These are phyloP conservation scores for Psettodes erumei DNA, from an alignment of 2,113 vertebrate genomes.

Conservation along the genomic window DNA sequence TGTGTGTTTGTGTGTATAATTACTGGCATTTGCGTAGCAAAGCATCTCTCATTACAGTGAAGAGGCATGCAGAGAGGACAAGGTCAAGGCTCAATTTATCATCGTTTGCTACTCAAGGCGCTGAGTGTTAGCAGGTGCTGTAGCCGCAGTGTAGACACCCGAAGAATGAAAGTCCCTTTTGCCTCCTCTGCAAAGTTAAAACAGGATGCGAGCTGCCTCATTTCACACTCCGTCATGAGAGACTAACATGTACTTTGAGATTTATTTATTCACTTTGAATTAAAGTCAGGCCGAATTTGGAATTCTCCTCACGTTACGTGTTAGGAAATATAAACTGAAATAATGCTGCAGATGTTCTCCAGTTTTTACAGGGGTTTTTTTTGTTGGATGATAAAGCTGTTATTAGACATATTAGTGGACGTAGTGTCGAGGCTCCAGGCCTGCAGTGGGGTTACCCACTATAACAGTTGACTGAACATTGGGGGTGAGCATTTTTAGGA, in stretches of 20 bases:
- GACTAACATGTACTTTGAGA: constrained; percentile 15
- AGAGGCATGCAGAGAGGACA: constrained; percentile 52
- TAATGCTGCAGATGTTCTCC: background rate
- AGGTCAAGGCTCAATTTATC: constrained; percentile 68
- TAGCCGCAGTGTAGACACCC: background rate
- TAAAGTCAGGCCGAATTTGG: constrained; percentile 6
- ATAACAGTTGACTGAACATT: background rate
- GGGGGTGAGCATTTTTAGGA: background rate
- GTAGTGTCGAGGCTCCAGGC: background rate
- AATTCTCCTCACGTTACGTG: background rate
- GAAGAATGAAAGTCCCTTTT: constrained; percentile 27
- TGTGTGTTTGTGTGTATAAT: constrained; percentile 43
- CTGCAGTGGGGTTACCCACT: background rate
- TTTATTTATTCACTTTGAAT: constrained; percentile 39
- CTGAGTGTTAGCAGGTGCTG: constrained; percentile 3
- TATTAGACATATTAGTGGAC: background rate
- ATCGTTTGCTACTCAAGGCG: constrained; percentile 36
- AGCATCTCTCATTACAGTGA: constrained; percentile 65
- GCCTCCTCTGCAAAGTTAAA: constrained; percentile 10
- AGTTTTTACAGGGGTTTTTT: no score
- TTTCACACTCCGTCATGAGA: constrained; percentile 32
- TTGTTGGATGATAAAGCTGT: background rate
- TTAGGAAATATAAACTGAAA: background rate
- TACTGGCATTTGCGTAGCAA: constrained; percentile 58
- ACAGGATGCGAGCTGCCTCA: constrained; percentile 6